Evolutionary conservation across 2,888 invertebrate genomes (phyloP).

Genomic region (Caenorhabditis sp.): DNA sequence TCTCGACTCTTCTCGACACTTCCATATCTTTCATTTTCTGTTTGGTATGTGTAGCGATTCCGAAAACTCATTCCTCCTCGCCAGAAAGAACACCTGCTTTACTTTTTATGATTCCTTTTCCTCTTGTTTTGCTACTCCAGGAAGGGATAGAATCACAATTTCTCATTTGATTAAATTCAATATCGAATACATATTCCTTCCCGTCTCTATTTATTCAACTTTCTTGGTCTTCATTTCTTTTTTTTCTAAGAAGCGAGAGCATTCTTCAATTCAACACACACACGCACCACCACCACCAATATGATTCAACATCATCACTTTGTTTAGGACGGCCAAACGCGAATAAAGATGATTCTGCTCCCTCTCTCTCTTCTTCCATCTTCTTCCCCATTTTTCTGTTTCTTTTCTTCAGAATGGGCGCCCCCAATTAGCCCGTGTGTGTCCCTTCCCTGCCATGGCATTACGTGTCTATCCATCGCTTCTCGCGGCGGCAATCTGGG

Average conservation of each 20-base stretch:
- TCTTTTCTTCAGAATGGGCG: slow-evolving; percentile 24
- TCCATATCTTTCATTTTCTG: slow-evolving; percentile 34
- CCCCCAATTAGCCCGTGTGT: slow-evolving; percentile 41
- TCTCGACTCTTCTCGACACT: slow-evolving; percentile 7
- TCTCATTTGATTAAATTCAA: slow-evolving; percentile 3
- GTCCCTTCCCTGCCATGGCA: slow-evolving; percentile 14
- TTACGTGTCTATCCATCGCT: slow-evolving; percentile 50
- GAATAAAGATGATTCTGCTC: slow-evolving; percentile 32
- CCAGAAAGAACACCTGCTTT: slow-evolving; percentile 39
- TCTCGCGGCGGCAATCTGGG: slow-evolving; percentile 27
- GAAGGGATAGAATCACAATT: neutral
- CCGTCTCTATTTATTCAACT: neutral
- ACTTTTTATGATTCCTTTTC: slow-evolving; percentile 2
- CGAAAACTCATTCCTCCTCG: slow-evolving; percentile 7
- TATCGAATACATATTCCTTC: slow-evolving; percentile 30
- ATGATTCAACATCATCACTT: slow-evolving; percentile 35
- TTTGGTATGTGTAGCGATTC: slow-evolving; percentile 25
- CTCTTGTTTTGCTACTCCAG: neutral
- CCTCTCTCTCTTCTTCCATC: slow-evolving; percentile 24
- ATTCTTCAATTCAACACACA: slow-evolving; percentile 1
- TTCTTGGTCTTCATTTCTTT: slow-evolving; percentile 27
- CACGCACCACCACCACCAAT: slow-evolving; percentile 13
- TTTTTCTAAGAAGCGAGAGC: slow-evolving; percentile 11
- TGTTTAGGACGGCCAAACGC: slow-evolving; percentile 19
- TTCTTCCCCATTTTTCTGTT: slow-evolving; percentile 19